These are phyloP conservation scores for Thamnophis sirtalis DNA, from an alignment of 2,113 vertebrate genomes.

Conservation along the genomic window DNA sequence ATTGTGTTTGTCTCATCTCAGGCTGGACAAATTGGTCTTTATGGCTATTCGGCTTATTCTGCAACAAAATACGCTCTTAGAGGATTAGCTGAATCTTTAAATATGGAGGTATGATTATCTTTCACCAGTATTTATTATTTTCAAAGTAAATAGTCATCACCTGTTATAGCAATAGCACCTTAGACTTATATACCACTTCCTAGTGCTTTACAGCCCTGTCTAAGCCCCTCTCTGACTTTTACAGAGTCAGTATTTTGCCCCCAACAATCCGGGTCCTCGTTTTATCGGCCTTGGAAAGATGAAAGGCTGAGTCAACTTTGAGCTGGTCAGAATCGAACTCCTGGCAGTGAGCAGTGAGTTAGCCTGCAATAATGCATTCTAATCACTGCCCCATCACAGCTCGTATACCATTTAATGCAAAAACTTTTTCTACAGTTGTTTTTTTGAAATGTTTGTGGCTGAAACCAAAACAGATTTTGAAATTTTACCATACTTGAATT, in stretches of 20 bases:
- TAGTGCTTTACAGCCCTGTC: neutral
- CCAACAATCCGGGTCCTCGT: too few relatives aligned
- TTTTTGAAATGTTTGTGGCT: neutral
- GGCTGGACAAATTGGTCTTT: constrained; percentile 89
- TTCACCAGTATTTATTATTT: neutral
- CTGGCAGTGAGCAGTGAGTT: too few relatives aligned
- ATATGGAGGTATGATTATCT: constrained; percentile 86
- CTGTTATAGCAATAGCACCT: neutral
- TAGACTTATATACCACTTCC: neutral
- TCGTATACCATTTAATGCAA: neutral
- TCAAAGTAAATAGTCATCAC: neutral
- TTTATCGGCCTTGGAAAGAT: too few relatives aligned
- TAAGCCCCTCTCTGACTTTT: neutral
- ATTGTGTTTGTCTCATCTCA: constrained; percentile 95
- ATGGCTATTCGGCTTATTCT: constrained; percentile 93
- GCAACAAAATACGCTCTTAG: constrained; percentile 92
- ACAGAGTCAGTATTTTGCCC: neutral
- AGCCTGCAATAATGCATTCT: too few relatives aligned
- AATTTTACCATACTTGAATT: neutral
- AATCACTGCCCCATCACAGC: too few relatives aligned
- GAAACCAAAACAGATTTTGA: neutral
- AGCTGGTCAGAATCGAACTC: too few relatives aligned
- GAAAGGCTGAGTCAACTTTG: too few relatives aligned
- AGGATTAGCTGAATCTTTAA: constrained; percentile 91
- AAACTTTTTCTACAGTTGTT: neutral